These are phyloP conservation scores for Taurulus bubalis DNA, from an alignment of 2,113 vertebrate species.

Conservation along the genomic window DNA sequence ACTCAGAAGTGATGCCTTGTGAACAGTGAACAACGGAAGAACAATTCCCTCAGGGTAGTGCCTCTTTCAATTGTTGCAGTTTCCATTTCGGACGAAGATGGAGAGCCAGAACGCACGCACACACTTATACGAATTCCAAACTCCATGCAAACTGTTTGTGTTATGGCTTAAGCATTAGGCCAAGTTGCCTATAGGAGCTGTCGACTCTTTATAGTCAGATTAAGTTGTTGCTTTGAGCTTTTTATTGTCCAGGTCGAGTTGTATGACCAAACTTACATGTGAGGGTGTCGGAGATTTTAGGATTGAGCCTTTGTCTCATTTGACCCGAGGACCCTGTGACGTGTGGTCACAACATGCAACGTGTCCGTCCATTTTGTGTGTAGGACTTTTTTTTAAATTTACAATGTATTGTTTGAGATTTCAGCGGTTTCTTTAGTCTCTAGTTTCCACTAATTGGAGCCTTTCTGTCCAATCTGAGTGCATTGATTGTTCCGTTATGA, in stretches of 20 bases:
- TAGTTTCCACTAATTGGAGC: conserved; percentile 56
- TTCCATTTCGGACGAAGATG: conserved; percentile 58
- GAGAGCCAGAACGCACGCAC: conserved; percentile 7
- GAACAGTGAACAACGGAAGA: conserved; percentile 68
- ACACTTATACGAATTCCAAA: conserved; percentile 9
- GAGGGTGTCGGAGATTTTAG: too few relatives aligned
- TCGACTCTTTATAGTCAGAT: conserved; percentile 9
- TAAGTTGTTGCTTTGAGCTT: conserved; percentile 1
- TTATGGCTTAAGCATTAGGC: background rate
- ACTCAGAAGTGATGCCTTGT: conserved; percentile 65
- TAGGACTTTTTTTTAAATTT: too few relatives aligned
- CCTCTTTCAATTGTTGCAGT: conserved; percentile 57
- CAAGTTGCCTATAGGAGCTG: background rate
- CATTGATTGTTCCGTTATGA: conserved; percentile 59
- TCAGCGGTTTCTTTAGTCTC: background rate
- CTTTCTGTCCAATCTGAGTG: conserved; percentile 49
- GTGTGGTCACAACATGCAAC: background rate
- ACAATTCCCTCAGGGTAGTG: conserved; percentile 49
- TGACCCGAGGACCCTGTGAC: background rate
- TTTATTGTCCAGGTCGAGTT: background rate
- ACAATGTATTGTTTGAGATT: too few relatives aligned
- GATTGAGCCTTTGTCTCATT: background rate
- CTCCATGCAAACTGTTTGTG: conserved; percentile 18
- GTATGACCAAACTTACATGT: background rate
- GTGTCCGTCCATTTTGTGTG: background rate